These are phyloP conservation scores for Pantala flavescens DNA, from an alignment of 1,140 invertebrate species.

Conservation along the genomic window DNA sequence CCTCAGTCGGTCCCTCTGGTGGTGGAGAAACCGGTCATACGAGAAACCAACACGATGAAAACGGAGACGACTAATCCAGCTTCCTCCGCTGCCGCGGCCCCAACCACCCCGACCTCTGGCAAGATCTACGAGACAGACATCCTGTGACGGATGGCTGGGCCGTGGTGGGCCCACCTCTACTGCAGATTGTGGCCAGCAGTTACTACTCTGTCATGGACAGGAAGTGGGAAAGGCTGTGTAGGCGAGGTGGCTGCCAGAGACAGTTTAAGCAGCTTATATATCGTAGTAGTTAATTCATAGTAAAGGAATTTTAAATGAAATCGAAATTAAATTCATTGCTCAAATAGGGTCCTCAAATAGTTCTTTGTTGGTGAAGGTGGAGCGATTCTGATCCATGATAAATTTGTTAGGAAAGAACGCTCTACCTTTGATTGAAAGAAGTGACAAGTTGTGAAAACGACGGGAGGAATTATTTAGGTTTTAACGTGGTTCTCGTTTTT, in stretches of 20 bases:
- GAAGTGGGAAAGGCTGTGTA: slow-evolving; percentile 3
- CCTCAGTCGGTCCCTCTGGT: slow-evolving; percentile 24
- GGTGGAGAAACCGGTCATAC: background rate
- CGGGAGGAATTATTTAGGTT: background rate
- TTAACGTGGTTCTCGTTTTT: background rate
- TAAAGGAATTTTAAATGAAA: background rate
- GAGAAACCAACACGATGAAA: slow-evolving; percentile 2
- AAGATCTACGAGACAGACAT: slow-evolving; percentile 83
- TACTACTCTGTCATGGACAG: slow-evolving; percentile 8
- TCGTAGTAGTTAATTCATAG: slow-evolving; percentile 3
- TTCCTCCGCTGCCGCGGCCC: slow-evolving; percentile 24
- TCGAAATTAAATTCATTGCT: slow-evolving; percentile 5
- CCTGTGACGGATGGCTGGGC: slow-evolving; percentile 36
- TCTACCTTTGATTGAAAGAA: background rate
- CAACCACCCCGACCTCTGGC: slow-evolving; percentile 38
- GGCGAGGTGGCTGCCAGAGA: slow-evolving; percentile 5
- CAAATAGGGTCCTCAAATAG: background rate
- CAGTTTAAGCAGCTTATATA: background rate
- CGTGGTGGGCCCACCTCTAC: background rate
- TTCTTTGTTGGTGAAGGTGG: background rate
- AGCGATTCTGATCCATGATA: background rate
- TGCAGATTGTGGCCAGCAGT: slow-evolving; percentile 7
- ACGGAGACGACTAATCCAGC: background rate
- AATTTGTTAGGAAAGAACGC: background rate
- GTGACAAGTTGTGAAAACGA: background rate